Evolutionary conservation across 1,140 invertebrate genomes (phyloP).

Genomic region (Papilio xuthus): DNA sequence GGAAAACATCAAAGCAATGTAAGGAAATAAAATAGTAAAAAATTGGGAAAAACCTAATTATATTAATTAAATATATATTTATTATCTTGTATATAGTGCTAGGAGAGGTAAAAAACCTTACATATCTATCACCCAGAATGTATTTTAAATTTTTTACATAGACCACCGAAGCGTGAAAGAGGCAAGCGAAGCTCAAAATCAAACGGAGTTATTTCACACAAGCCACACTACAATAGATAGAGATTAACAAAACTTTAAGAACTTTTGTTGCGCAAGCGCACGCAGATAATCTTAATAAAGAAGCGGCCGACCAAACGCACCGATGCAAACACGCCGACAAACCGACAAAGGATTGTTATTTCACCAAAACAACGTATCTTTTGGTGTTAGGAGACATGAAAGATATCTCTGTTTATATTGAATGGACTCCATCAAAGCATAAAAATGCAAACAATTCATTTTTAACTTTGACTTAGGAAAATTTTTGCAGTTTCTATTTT

Average conservation of each 20-base stretch:
- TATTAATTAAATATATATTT: no score
- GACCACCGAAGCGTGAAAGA: constrained; percentile 15
- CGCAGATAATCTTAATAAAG: constrained; percentile 49
- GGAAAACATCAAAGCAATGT: no score
- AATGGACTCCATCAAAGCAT: neutral
- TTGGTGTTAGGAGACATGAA: constrained; percentile 2
- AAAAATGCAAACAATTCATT: neutral
- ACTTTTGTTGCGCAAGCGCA: constrained; percentile 55
- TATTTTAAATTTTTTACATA: neutral
- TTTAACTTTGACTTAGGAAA: neutral
- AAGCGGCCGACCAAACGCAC: constrained; percentile 32
- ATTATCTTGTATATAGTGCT: no score
- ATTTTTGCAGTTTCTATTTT: constrained; percentile 6
- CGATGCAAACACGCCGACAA: constrained; percentile 48
- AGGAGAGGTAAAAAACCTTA: no score
- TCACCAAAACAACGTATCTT: constrained; percentile 31
- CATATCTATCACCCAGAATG: neutral
- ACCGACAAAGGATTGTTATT: constrained; percentile 41
- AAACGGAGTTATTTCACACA: constrained; percentile 29
- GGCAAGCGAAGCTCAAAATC: constrained; percentile 22
- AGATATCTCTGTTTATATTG: neutral
- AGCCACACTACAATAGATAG: constrained; percentile 41
- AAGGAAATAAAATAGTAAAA: no score
- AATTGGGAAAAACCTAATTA: no score
- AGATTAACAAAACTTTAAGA: constrained; percentile 49